Percentiles rank a stretch among this genome's conserved stretches.
Evolutionary conservation across 1,140 invertebrate genomes (phyloP).

Genomic region (Apis cerana): DNA sequence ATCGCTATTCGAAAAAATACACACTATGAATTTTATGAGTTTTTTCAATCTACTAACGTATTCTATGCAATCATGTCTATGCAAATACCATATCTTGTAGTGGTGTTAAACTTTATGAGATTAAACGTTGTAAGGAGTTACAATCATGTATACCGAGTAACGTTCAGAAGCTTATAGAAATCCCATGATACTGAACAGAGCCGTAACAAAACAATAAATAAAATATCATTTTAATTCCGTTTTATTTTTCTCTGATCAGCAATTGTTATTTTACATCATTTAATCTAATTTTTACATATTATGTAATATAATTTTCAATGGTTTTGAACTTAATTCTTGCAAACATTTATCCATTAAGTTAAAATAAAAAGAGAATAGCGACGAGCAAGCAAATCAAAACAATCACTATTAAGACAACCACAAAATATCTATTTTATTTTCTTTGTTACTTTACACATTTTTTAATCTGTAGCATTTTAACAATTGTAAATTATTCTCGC

Average conservation of each 20-base stretch:
- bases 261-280: not conserved
- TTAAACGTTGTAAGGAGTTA: conserved; percentile 42
- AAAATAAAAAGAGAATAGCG: not conserved
- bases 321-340: not conserved
- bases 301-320: not conserved
- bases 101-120: conserved; percentile 40
- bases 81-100: conserved; percentile 15
- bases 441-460: not conserved
- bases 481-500: not conserved
- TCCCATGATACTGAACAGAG: not conserved
- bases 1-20: not conserved
- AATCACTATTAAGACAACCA: not conserved
- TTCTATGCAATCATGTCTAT: not conserved
- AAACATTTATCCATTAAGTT: not conserved
- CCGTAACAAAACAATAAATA: not conserved
- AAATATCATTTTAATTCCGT: not conserved
- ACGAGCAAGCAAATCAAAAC: not conserved
- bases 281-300: not conserved
- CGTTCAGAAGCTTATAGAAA: conserved; percentile 14
- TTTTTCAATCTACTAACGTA: not conserved
- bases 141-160: conserved; percentile 22
- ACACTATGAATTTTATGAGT: conserved; percentile 15
- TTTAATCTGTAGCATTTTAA: not conserved
- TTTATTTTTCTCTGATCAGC: not conserved
- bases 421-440: not conserved